Base-by-base conservation (phyloP, 2,797 vertebrate genomes). In the Leuciscus waleckii region DNA sequence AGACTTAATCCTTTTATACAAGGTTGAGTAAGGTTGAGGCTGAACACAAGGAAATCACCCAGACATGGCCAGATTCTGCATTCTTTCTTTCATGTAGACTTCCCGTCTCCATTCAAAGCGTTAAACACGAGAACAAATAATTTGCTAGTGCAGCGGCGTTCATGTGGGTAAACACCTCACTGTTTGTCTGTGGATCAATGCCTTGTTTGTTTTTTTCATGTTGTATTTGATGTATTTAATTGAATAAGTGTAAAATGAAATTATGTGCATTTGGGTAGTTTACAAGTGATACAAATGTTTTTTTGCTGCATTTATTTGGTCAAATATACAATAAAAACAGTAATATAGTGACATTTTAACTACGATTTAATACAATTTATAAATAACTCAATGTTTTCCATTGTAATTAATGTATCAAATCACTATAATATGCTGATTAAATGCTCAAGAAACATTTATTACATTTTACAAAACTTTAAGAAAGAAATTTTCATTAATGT, bases 1-100 rank as follows among this genome's bases (percentile, higher is more conserved):
- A 92, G 92, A 88, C 85, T 88, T 95, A 96, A 96, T 95, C 95
- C 93, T 93, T 93, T 95, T 92, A 93, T 90, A 89, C 89, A 58
- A 88, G 90, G 88, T 89, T 65, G 87, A 86, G 54, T 56, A 76
- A 61, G 70, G 68, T 82, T 82, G 61, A 58, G 79, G 37, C 84
- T 68, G 65, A 76, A 71, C 67, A 75, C 88, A 86, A 54, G 77
- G 82, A 86, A 87, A 87, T 87, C 77, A 88, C 56, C 4, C 77
- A 89, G 88, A 93, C 91, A 92, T 90, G 88, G 91, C 65, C 26
- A 83, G 85, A 86, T 88, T 87, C 75, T 86, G 76, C 86, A 87
- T 80, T 89, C 77, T 85, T 90, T 14, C 82, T 88, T 87, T 88
- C 58, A 81, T 80, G 68, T 75, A 69, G 58, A 61, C 73, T 68